A percentile compares a stretch with the other conserved stretches of the same genome.
Evolutionary conservation across 2,113 vertebrate species (phyloP).

Genomic region (Nannospalax galili): DNA sequence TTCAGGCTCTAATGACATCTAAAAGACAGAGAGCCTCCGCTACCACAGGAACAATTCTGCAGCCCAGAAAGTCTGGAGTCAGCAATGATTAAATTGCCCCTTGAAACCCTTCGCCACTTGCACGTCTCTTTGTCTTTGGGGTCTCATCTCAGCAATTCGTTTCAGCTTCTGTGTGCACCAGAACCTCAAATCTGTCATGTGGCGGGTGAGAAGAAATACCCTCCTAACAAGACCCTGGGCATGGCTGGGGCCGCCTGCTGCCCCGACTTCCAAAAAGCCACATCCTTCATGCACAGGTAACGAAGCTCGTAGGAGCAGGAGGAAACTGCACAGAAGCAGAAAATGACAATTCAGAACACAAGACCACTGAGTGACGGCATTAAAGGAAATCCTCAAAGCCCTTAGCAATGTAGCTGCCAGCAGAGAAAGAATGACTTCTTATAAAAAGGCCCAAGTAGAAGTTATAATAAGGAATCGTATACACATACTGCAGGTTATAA

Average conservation of each 20-base stretch:
- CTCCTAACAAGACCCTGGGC: constrained; percentile 71
- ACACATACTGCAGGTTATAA: constrained; percentile 48
- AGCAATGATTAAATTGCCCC: constrained; percentile 66
- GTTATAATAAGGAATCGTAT: constrained; percentile 54
- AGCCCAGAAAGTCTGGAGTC: constrained; percentile 65
- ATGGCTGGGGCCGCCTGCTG: constrained; percentile 8
- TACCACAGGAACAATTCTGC: constrained; percentile 34
- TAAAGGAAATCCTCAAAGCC: constrained; percentile 69
- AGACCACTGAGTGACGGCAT: constrained; percentile 61
- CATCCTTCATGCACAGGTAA: constrained; percentile 66
- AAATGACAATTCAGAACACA: constrained; percentile 72
- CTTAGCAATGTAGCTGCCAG: constrained; percentile 69
- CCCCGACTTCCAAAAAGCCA: constrained; percentile 45
- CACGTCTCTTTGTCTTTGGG: constrained; percentile 64
- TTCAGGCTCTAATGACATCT: constrained; percentile 7
- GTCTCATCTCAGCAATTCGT: constrained; percentile 64
- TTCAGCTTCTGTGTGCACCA: constrained; percentile 51
- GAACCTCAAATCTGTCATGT: constrained; percentile 68
- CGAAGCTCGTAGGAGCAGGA: constrained; percentile 59
- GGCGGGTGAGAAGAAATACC: constrained; percentile 53
- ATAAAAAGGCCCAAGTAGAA: constrained; percentile 65
- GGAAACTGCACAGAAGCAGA: constrained; percentile 73
- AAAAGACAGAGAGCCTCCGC: background rate
- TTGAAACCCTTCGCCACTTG: constrained; percentile 53
- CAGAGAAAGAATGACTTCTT: constrained; percentile 56